Conservation (phyloP, 2,113 vertebrate genomes). For the Chauna torquata region DNA sequence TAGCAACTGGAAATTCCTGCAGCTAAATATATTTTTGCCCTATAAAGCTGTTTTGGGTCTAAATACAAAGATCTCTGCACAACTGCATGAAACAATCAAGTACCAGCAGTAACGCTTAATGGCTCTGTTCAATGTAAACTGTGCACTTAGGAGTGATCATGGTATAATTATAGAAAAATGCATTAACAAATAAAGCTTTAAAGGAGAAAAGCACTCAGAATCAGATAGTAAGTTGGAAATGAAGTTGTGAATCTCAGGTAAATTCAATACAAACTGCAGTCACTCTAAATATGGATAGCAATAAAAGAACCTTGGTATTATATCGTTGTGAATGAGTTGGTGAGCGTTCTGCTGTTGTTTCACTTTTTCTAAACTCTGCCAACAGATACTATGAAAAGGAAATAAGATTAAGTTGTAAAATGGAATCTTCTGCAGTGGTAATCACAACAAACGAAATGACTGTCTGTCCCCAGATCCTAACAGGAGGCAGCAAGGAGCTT, state of each 20-base stretch:
- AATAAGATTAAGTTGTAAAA: constrained; percentile 57
- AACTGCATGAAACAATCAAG: constrained; percentile 40
- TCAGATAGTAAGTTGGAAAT: constrained; percentile 54
- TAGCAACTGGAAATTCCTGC: constrained; percentile 23
- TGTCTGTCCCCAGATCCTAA: not conserved
- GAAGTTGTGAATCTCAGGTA: constrained; percentile 55
- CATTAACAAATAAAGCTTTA: constrained; percentile 70
- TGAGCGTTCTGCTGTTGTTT: not conserved
- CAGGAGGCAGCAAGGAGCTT: not conserved
- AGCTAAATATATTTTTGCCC: constrained; percentile 37
- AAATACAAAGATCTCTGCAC: constrained; percentile 45
- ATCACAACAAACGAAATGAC: not conserved
- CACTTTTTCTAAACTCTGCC: not conserved
- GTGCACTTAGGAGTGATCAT: constrained; percentile 63
- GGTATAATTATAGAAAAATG: constrained; percentile 61
- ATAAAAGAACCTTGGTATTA: constrained; percentile 5
- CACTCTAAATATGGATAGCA: constrained; percentile 37
- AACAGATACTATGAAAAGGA: constrained; percentile 54
- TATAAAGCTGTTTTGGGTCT: constrained; percentile 28
- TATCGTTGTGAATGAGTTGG: not conserved
- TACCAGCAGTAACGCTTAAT: constrained; percentile 43
- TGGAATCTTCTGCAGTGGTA: not conserved
- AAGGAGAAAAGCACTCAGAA: constrained; percentile 20
- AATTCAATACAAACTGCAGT: constrained; percentile 40
- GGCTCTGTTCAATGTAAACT: constrained; percentile 43